These are phyloP conservation scores for Anthopleura xanthogrammica DNA, from an alignment of 92 coral and sea anemone species.

Conservation along the genomic window DNA sequence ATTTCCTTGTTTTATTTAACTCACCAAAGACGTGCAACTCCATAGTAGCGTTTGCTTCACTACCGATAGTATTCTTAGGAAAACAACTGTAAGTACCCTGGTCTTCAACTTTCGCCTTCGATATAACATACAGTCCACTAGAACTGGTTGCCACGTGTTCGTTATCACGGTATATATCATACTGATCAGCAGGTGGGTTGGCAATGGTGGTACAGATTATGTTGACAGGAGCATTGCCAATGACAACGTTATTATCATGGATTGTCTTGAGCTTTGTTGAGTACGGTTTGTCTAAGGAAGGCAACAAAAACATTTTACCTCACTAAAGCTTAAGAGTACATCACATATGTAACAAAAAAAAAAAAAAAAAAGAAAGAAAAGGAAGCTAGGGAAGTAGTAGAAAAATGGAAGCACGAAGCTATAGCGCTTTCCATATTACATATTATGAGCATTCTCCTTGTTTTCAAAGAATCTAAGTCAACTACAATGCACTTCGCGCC, in stretches of 20 bases:
- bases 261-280: constrained; percentile 44
- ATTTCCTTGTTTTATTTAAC: constrained; percentile 10
- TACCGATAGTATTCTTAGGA: constrained; percentile 55
- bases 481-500: no score
- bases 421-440: no score
- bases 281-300: constrained; percentile 54
- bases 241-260: constrained; percentile 46
- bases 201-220: constrained; percentile 63
- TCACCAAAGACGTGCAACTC: constrained; percentile 51
- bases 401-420: no score
- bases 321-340: no score
- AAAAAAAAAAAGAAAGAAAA: no score
- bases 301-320: no score
- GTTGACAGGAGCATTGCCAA: constrained; percentile 58
- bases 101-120: constrained; percentile 48
- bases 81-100: constrained; percentile 58
- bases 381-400: neutral
- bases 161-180: constrained; percentile 53
- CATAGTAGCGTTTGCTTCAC: constrained; percentile 43
- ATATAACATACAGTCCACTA: constrained; percentile 43
- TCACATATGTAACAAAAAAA: neutral
- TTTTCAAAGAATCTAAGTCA: no score
- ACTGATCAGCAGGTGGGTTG: constrained; percentile 63
- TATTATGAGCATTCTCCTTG: no score
- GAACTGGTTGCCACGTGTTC: constrained; percentile 31